Evolutionary conservation across 2,113 vertebrate species (phyloP).

Genomic region (Phocoena phocoena): DNA sequence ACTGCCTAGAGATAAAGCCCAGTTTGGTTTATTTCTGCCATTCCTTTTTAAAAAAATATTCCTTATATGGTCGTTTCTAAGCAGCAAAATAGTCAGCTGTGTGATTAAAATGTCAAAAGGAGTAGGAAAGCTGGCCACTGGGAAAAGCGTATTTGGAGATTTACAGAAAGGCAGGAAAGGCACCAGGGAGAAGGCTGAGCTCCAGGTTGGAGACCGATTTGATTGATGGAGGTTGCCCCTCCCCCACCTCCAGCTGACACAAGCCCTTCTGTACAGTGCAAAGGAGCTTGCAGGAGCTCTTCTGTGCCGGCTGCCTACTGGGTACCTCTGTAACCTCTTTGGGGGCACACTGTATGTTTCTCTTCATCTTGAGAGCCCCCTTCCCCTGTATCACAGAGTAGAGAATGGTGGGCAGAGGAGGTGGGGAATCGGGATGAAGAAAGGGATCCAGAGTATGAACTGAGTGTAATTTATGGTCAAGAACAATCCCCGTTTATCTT

Average conservation of each 20-base stretch:
- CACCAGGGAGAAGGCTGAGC: background rate
- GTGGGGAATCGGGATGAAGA: background rate
- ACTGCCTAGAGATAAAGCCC: conserved; percentile 61
- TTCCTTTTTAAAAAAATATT: conserved; percentile 35
- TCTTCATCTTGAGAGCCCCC: background rate
- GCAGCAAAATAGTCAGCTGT: conserved; percentile 37
- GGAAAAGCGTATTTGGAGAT: conserved; percentile 30
- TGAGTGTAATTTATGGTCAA: background rate
- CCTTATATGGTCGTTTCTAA: conserved; percentile 73
- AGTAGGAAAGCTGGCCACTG: conserved; percentile 13
- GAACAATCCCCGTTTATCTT: background rate
- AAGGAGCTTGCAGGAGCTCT: background rate
- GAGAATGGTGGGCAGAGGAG: background rate
- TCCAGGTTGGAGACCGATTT: rapidly evolving
- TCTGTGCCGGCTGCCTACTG: background rate
- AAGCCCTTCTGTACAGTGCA: background rate
- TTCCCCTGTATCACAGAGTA: background rate
- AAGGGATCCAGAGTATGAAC: background rate
- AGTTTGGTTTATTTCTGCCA: conserved; percentile 60
- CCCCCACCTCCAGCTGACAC: background rate
- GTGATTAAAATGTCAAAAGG: conserved; percentile 73
- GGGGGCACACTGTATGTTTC: background rate
- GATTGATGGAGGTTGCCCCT: background rate
- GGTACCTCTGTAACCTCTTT: background rate
- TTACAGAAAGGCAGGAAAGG: background rate